These are phyloP conservation scores for Lytechinus pictus DNA, from an alignment of 35 echinoderm and acorn worm species.

Conservation along the genomic window DNA sequence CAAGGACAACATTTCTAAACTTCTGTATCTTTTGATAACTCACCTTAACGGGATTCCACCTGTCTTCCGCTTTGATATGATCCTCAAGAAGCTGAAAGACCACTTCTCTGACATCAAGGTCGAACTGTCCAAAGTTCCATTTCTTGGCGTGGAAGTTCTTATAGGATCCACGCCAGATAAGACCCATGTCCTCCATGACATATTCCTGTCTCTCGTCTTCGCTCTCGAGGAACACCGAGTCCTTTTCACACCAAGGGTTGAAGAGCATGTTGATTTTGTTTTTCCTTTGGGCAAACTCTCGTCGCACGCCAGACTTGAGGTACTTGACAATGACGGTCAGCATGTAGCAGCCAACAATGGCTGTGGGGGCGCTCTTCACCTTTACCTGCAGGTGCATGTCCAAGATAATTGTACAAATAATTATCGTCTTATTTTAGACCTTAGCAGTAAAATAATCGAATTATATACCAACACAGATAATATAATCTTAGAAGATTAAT, in stretches of 20 bases:
- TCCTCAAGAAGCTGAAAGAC: neutral
- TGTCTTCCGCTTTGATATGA: neutral
- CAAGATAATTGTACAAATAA: too few species aligned
- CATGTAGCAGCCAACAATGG: neutral
- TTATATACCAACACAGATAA: too few species aligned
- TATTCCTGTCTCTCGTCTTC: constrained; percentile 73
- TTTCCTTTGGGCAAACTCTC: neutral
- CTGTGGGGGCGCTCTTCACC: constrained; percentile 11
- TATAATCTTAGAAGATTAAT: too few species aligned
- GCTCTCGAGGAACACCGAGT: constrained; percentile 64
- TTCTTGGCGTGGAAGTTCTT: constrained; percentile 52
- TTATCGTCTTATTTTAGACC: too few species aligned
- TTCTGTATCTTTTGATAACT: neutral
- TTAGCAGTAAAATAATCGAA: too few species aligned
- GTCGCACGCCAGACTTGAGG: neutral
- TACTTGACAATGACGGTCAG: neutral
- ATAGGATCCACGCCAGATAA: constrained; percentile 64
- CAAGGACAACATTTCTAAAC: too few species aligned
- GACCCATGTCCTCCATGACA: constrained; percentile 74
- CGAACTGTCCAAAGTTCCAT: constrained; percentile 83
- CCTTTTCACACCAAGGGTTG: constrained; percentile 65
- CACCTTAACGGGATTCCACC: neutral
- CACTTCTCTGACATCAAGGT: neutral
- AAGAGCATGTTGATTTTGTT: constrained; percentile 44
- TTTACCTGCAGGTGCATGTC: too few species aligned